These are phyloP conservation scores for Amniataba percoides DNA, from an alignment of 2,797 vertebrate species.

Conservation along the genomic window DNA sequence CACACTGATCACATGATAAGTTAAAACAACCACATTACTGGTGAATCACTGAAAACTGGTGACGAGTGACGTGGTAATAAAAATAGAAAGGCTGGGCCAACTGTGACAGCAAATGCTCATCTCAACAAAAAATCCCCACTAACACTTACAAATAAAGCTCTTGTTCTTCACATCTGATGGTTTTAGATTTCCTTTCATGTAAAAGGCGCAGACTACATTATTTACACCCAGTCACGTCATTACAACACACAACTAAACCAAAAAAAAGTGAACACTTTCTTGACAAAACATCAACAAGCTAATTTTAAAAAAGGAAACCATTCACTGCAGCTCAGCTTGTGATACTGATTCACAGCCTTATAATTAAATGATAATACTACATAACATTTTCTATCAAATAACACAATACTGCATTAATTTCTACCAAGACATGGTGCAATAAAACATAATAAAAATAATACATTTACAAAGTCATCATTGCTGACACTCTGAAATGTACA, in stretches of 20 bases:
- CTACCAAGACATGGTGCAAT: neutral
- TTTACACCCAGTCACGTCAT: neutral
- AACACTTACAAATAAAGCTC: neutral
- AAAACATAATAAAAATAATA: neutral
- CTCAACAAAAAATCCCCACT: neutral
- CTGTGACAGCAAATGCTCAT: neutral
- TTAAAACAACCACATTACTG: conserved; percentile 20
- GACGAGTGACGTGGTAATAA: neutral
- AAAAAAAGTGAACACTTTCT: neutral
- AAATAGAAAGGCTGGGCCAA: neutral
- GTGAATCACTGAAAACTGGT: conserved; percentile 17
- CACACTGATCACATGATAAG: conserved; percentile 32
- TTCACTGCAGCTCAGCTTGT: neutral
- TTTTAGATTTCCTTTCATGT: neutral
- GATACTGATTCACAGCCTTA: neutral
- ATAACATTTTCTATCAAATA: neutral
- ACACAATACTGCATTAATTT: conserved; percentile 2
- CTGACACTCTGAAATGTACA: too few relatives aligned
- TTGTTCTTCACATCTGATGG: neutral
- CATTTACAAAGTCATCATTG: neutral
- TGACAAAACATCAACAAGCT: neutral
- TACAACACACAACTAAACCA: neutral
- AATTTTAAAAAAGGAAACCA: neutral
- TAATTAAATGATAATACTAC: neutral
- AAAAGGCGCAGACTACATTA: neutral